These are phyloP conservation scores for Centropyge bicolor DNA, from an alignment of 2,797 vertebrate species.

Conservation along the genomic window DNA sequence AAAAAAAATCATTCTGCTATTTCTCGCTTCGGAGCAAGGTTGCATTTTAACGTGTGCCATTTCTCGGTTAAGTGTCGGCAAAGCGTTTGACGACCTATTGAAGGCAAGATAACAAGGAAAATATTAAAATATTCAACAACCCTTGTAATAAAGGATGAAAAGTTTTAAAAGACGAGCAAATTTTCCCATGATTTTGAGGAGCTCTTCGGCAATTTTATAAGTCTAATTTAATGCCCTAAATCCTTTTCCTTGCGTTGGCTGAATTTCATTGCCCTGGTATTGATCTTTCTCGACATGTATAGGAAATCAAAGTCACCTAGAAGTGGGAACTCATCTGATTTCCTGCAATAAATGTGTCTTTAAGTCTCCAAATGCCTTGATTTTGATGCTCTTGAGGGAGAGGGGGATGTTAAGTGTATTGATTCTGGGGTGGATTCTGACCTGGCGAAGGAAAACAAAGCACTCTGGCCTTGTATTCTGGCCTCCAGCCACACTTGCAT, in stretches of 20 bases:
- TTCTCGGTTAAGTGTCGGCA: constrained; percentile 23
- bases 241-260: constrained; percentile 54
- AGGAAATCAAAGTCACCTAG: constrained; percentile 76
- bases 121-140: constrained; percentile 29
- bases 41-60: constrained; percentile 1
- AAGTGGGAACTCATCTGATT: constrained; percentile 70
- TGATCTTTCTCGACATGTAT: constrained; percentile 59
- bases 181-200: constrained; percentile 45
- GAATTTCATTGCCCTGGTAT: constrained; percentile 54
- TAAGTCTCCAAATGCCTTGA: constrained; percentile 32
- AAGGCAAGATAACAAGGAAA: constrained; percentile 27
- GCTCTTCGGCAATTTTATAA: constrained; percentile 35
- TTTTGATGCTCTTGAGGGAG: constrained; percentile 26
- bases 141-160: neutral
- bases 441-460: constrained; percentile 57
- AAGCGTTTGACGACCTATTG: constrained; percentile 21
- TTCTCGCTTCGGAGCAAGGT: constrained; percentile 16
- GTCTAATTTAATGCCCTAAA: constrained; percentile 63
- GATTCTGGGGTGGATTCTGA: constrained; percentile 67
- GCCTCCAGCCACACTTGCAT: constrained; percentile 64
- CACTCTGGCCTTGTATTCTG: constrained; percentile 49
- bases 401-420: constrained; percentile 52
- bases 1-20: constrained; percentile 6
- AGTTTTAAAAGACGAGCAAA: neutral
- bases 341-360: constrained; percentile 62